Percentiles rank a stretch among this genome's conserved stretches.
These are phyloP conservation scores for Trichogramma pretiosum DNA, from an alignment of 1,140 invertebrate species.

Conservation along the genomic window DNA sequence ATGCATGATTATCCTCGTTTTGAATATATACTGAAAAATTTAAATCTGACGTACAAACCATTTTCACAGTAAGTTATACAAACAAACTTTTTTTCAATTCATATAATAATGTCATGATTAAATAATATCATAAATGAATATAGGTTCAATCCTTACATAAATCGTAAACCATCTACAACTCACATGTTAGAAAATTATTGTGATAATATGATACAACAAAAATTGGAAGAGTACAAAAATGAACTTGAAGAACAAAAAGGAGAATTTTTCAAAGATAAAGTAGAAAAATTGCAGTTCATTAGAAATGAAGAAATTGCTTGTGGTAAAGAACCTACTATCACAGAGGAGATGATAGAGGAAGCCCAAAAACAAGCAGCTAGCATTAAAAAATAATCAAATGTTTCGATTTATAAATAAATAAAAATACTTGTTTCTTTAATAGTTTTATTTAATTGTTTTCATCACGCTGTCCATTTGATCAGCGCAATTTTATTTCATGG, in stretches of 20 bases:
- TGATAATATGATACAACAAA: slow-evolving; percentile 54
- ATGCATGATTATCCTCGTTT: slow-evolving; percentile 72
- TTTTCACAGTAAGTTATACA: slow-evolving; percentile 46
- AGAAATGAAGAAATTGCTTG: slow-evolving; percentile 60
- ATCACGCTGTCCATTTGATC: no score
- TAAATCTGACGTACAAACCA: slow-evolving; percentile 69
- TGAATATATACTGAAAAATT: slow-evolving; percentile 74
- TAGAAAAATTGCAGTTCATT: slow-evolving; percentile 54
- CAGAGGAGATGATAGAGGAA: slow-evolving; percentile 55
- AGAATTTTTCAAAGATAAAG: slow-evolving; percentile 54
- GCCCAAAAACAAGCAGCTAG: slow-evolving; percentile 48
- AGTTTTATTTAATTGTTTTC: no score
- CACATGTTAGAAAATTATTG: slow-evolving; percentile 59
- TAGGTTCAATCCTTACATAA: no score
- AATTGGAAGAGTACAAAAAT: slow-evolving; percentile 54
- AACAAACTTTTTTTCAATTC: not conserved
- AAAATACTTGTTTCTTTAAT: no score
- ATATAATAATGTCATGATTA: slow-evolving; percentile 5
- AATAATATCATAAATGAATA: no score
- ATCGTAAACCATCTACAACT: slow-evolving; percentile 55
- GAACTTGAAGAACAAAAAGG: slow-evolving; percentile 59
- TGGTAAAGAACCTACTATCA: slow-evolving; percentile 53
- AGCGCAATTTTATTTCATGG: no score
- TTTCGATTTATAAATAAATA: no score
- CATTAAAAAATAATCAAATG: slow-evolving; percentile 25